Percentiles rank a stretch among this genome's conserved stretches.
These are phyloP conservation scores for Mastigias papua DNA, from an alignment of 30 jellyfish, hydroid and myxozoan genomes.

Conservation along the genomic window DNA sequence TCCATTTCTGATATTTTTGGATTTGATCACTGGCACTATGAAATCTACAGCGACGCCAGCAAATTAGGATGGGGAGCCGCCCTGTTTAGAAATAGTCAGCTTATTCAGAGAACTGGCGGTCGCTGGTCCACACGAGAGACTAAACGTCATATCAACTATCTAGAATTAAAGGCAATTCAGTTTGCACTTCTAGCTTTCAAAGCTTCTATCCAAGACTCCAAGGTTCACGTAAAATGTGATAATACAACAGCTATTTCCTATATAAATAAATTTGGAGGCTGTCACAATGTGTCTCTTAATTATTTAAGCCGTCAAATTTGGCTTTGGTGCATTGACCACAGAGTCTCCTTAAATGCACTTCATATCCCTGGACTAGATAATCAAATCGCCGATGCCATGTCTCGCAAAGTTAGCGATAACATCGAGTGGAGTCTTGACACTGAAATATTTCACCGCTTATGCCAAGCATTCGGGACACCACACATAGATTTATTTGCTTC, in stretches of 20 bases:
- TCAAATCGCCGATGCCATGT: neutral
- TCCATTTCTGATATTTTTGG: too few relatives aligned
- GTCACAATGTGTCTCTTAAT: too few relatives aligned
- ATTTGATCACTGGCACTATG: too few relatives aligned
- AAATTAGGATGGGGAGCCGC: slow-evolving; percentile 17
- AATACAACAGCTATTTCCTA: too few relatives aligned
- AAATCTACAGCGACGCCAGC: slow-evolving; percentile 11
- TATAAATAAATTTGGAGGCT: too few relatives aligned
- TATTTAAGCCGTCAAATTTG: slow-evolving; percentile 3
- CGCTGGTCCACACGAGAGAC: too few relatives aligned
- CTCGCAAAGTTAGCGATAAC: neutral
- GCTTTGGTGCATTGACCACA: slow-evolving; percentile 16
- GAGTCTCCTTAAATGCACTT: too few relatives aligned
- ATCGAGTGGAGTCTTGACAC: slow-evolving; percentile 2
- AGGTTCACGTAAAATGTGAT: neutral
- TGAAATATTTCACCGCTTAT: neutral
- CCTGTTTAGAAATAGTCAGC: too few relatives aligned
- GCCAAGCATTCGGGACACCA: neutral
- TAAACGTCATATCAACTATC: too few relatives aligned
- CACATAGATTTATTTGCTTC: slow-evolving; percentile 71
- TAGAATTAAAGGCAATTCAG: too few relatives aligned
- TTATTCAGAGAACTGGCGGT: too few relatives aligned
- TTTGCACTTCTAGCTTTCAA: neutral
- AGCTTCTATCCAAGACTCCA: neutral
- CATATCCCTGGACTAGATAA: too few relatives aligned